Conservation (phyloP, 2,113 vertebrate species). For the Lucifuga dentata region DNA sequence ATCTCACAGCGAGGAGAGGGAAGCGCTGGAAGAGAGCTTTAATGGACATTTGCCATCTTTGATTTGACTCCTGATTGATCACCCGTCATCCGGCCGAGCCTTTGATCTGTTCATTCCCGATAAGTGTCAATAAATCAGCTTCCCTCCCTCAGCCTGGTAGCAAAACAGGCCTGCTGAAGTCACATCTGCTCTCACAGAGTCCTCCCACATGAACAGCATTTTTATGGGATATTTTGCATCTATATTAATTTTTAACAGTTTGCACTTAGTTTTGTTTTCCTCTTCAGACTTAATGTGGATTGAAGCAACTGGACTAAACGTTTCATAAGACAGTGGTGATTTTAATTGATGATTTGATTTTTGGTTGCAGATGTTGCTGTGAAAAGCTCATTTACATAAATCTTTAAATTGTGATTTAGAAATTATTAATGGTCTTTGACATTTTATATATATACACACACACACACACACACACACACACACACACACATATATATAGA, state of each 20-base stretch:
- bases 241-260: slow-evolving; percentile 40
- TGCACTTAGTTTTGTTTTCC: neutral
- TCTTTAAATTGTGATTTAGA: neutral
- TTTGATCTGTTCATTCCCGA: slow-evolving; percentile 99
- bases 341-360: too few species aligned
- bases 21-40: slow-evolving; percentile 87
- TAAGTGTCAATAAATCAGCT: slow-evolving; percentile 98
- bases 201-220: slow-evolving; percentile 75
- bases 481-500: too few species aligned
- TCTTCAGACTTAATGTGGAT: neutral
- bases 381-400: neutral
- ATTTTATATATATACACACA: too few species aligned
- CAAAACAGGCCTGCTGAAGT: slow-evolving; percentile 89
- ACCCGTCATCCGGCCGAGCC: slow-evolving; percentile 88
- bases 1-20: slow-evolving; percentile 85
- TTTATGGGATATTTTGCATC: slow-evolving; percentile 66
- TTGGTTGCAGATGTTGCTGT: neutral
- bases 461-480: too few species aligned
- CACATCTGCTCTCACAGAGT: slow-evolving; percentile 86
- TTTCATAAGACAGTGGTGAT: too few species aligned
- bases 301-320: neutral
- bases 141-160: slow-evolving; percentile 77
- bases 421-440: slow-evolving; percentile 41
- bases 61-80: slow-evolving; percentile 99
- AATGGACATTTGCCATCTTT: slow-evolving; percentile 95